A percentile compares a stretch with the other conserved stretches of the same genome.
These are phyloP conservation scores for Hydractinia symbiolongicarpus DNA, from an alignment of 30 jellyfish, hydroid and myxozoan species.

Conservation along the genomic window DNA sequence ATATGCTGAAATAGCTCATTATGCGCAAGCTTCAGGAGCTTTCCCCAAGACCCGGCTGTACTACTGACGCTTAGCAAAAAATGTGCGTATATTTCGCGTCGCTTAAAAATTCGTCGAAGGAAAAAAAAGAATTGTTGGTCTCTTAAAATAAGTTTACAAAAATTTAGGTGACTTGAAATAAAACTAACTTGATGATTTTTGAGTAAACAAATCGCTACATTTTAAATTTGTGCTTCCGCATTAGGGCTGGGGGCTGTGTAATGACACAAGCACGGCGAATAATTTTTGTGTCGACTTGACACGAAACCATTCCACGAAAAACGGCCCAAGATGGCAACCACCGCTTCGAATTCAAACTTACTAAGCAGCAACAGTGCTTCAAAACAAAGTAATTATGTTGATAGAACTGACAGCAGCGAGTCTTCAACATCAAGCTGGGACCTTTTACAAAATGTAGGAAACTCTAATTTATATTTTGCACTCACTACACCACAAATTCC, in stretches of 20 bases:
- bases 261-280: neutral
- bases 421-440: slow-evolving; percentile 95
- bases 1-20: too few species aligned
- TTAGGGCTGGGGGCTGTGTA: neutral
- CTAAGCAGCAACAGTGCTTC: slow-evolving; percentile 4
- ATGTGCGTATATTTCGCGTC: too few species aligned
- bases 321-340: slow-evolving; percentile 40
- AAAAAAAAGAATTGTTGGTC: too few species aligned
- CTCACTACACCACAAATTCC: neutral
- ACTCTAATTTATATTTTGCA: neutral
- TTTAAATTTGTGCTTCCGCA: neutral
- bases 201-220: neutral
- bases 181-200: too few species aligned
- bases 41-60: too few species aligned
- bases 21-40: too few species aligned
- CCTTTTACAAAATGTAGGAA: slow-evolving; percentile 71
- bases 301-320: neutral
- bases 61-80: too few species aligned
- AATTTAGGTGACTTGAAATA: too few species aligned
- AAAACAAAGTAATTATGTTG: slow-evolving; percentile 44
- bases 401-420: slow-evolving; percentile 85
- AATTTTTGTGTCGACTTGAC: neutral
- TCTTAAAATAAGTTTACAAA: too few species aligned
- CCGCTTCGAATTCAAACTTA: slow-evolving; percentile 41
- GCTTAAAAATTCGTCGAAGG: too few species aligned